Conservation (phyloP, 2,797 vertebrate species). For the Manis javanica region DNA sequence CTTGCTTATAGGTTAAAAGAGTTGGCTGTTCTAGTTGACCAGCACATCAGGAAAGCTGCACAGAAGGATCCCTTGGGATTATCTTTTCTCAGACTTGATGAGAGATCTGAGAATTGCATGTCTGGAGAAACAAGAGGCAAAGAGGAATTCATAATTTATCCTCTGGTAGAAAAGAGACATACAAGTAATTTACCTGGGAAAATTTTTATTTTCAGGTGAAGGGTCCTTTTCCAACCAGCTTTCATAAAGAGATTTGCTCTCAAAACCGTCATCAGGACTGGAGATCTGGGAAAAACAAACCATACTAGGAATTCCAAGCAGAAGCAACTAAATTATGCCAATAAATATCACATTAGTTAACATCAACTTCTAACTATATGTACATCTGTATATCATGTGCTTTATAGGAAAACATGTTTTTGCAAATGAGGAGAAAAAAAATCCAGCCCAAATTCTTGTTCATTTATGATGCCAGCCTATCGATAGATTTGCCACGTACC, state of each 20-base stretch:
- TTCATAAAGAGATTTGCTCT: conserved; percentile 92
- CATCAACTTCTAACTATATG: not conserved
- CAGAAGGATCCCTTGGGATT: not conserved
- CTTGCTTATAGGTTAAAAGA: not conserved
- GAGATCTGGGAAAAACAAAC: conserved; percentile 87
- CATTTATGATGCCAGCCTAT: not conserved
- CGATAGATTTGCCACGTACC: not conserved
- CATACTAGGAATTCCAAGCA: not conserved
- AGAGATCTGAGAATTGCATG: not conserved
- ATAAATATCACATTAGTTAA: not conserved
- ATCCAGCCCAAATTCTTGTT: not conserved
- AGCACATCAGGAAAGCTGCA: not conserved
- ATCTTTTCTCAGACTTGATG: not conserved
- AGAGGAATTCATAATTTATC: not conserved
- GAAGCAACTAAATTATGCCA: not conserved
- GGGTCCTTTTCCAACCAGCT: conserved; percentile 96
- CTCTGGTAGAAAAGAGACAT: not conserved
- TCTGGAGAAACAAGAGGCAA: not conserved
- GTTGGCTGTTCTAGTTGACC: not conserved
- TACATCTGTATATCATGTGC: not conserved
- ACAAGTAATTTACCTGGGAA: conserved; percentile 89
- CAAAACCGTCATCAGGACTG: conserved; percentile 95
- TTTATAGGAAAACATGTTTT: not conserved
- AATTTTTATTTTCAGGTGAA: conserved; percentile 87
- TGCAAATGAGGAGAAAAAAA: not conserved